Evolutionary conservation across 2,113 vertebrate genomes (phyloP), one percentile per base, ranked within the genome.

Genomic region (Misgurnus mizolepis): DNA sequence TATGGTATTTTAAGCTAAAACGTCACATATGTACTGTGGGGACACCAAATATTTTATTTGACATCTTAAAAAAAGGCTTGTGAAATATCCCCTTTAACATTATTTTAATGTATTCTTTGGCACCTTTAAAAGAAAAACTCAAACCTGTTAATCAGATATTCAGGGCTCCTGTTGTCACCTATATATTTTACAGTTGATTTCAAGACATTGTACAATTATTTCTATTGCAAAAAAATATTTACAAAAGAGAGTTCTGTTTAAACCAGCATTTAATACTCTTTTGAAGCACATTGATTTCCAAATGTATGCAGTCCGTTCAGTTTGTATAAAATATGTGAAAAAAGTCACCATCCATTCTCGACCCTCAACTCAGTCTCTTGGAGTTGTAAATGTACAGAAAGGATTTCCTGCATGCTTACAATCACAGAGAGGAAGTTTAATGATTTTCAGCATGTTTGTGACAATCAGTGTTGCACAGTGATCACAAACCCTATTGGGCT

Each of bases 371-470:
- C 47, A 80, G 83, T 86, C 86, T 86, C 85, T 27, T 88, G 83
- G 86, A 88, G 86, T 88, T 91, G 76, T 84, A 85, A 90, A 90
- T 88, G 91, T 88, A 88, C 50, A 67, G 83, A 83, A 87, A 91
- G 84, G 83, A 76, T 89, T 85, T 86, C 86, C 87, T 86, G 87
- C 86, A 86, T 86, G 88, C 85, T 86, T 89, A 87, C 85, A 88
- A 82, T 87, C 76, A 78, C 91, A 88, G 88, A 92, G 88, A 90
- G 91, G 89, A 91, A 91, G 88, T 89, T 87, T 84, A 88, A 85
- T 87, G 87, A 80, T 81, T 79, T 79, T 83, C 68, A 81, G 83
- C 83, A 78, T 84, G 76, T 82, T 79, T 65, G 60, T 74, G 76
- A 75, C 49, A 78, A 72, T 80, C 79, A 73, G 78, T 65, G 47